These are phyloP conservation scores for Euspilapteryx auroguttella DNA, from an alignment of 2,888 invertebrate genomes.

Conservation along the genomic window DNA sequence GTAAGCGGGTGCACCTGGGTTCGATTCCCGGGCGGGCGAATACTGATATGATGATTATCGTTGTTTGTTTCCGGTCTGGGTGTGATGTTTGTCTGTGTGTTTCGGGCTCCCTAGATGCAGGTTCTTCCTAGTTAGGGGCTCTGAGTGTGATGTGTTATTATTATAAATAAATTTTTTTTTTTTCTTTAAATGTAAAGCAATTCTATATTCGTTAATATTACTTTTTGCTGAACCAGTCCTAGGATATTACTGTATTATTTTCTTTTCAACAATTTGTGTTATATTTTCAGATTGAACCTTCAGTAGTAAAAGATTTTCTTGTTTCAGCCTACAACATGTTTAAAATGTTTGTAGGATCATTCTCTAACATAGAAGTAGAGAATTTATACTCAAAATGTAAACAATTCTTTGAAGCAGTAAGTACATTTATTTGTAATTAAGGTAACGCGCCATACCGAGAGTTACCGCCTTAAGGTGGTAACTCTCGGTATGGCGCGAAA, in stretches of 20 bases:
- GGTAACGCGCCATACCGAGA: too few species aligned
- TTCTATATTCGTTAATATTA: too few species aligned
- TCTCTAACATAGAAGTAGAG: slow-evolving; percentile 64
- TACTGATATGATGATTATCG: too few species aligned
- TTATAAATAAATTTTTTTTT: background rate
- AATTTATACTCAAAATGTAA: slow-evolving; percentile 72
- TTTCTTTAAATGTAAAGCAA: background rate
- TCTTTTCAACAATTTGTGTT: background rate
- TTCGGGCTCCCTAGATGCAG: too few species aligned
- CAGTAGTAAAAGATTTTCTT: slow-evolving; percentile 40
- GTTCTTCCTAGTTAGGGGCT: background rate
- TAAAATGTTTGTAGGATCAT: slow-evolving; percentile 80
- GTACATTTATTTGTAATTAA: slow-evolving; percentile 16
- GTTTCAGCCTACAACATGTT: slow-evolving; percentile 78
- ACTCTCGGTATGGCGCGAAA: too few species aligned
- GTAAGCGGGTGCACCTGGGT: too few species aligned
- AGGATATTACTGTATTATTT: background rate
- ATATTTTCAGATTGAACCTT: slow-evolving; percentile 35
- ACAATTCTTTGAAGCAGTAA: slow-evolving; percentile 77
- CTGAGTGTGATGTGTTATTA: background rate
- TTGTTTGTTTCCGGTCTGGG: too few species aligned
- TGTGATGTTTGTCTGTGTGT: too few species aligned
- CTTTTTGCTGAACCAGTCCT: too few species aligned
- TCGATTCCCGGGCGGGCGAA: too few species aligned
- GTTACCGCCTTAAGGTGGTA: too few species aligned